Percentiles rank a stretch among this genome's conserved stretches.
Conservation (phyloP, 2,888 invertebrate genomes). For the Steinernema hermaphroditum region DNA sequence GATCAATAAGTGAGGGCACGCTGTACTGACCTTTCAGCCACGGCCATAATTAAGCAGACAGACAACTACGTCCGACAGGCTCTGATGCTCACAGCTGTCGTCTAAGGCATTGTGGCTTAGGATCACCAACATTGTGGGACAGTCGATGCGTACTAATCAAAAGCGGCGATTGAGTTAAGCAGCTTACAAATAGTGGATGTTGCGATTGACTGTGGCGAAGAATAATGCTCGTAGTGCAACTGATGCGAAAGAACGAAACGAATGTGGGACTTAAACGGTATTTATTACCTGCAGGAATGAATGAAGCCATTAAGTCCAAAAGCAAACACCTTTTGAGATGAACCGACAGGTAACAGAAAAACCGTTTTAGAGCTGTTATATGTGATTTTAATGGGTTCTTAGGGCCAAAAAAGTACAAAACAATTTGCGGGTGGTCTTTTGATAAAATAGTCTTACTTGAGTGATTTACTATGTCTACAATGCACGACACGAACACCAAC, state of each 20-base stretch:
- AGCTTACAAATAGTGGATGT: conserved; percentile 1
- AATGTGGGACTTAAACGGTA: neutral
- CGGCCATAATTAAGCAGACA: conserved; percentile 2
- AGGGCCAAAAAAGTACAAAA: neutral
- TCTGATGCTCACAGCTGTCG: neutral
- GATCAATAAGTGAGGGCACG: neutral
- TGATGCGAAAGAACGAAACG: too few species aligned
- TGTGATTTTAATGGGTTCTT: neutral
- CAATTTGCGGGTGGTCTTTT: neutral
- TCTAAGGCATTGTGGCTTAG: neutral
- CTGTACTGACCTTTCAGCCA: conserved; percentile 8
- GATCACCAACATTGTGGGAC: neutral
- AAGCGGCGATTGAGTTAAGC: neutral
- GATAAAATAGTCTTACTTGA: too few species aligned
- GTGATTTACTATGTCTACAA: too few species aligned
- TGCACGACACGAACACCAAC: too few species aligned
- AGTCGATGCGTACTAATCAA: neutral
- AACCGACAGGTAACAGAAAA: neutral
- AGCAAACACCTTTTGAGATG: neutral
- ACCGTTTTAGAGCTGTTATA: neutral
- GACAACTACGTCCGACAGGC: neutral
- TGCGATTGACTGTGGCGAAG: neutral
- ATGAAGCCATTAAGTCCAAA: neutral
- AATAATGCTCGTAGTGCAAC: too few species aligned
- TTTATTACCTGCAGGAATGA: neutral